Percentiles rank a stretch among this genome's conserved stretches.
These are phyloP conservation scores for Spilosoma lubricipeda DNA, from an alignment of 2,888 invertebrate genomes.

Conservation along the genomic window DNA sequence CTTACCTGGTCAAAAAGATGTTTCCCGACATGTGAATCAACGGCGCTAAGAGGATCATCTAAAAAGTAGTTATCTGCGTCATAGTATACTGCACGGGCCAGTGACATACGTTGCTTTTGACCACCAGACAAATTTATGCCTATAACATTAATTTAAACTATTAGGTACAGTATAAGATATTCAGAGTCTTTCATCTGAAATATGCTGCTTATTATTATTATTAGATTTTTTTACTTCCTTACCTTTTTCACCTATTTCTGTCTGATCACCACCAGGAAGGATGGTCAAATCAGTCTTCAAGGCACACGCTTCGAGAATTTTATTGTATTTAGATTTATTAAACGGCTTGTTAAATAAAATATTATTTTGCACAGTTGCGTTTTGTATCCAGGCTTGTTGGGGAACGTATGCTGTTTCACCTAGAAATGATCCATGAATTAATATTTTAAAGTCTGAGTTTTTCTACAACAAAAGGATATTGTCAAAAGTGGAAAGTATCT, in stretches of 20 bases:
- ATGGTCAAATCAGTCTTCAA: conserved; percentile 96
- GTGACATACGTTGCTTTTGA: conserved; percentile 95
- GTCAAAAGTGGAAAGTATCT: neutral
- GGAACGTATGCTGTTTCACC: conserved; percentile 92
- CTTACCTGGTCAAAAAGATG: conserved; percentile 96
- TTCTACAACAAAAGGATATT: neutral
- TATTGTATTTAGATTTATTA: conserved; percentile 90
- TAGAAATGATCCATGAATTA: conserved; percentile 34
- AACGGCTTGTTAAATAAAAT: conserved; percentile 94
- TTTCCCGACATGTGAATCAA: conserved; percentile 98
- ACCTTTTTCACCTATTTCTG: conserved; percentile 99
- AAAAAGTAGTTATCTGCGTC: conserved; percentile 95
- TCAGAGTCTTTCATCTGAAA: neutral
- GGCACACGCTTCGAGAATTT: conserved; percentile 95
- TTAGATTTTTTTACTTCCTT: conserved; percentile 47
- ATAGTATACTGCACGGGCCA: conserved; percentile 96
- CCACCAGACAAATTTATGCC: conserved; percentile 95
- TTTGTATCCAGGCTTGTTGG: conserved; percentile 99
- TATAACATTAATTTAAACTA: conserved; percentile 46
- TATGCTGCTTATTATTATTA: no score
- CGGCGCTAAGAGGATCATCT: conserved; percentile 98
- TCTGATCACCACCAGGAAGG: conserved; percentile 96
- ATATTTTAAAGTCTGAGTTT: neutral
- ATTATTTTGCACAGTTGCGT: conserved; percentile 96
- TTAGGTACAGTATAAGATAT: neutral